Conservation (phyloP, 2,888 invertebrate species). For the Drosophila austrosaltans region DNA sequence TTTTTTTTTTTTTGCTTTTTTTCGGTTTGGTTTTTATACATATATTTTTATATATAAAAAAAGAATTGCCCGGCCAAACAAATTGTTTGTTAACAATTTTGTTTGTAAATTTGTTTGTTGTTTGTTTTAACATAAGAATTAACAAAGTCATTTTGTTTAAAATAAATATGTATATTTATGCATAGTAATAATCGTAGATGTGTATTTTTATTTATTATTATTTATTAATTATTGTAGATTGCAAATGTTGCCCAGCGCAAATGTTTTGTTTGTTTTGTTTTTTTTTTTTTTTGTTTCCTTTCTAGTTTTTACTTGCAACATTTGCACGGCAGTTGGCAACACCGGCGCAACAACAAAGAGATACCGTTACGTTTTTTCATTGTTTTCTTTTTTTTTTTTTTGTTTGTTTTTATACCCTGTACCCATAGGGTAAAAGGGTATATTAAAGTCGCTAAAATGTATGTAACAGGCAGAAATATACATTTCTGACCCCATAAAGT, state of each 20-base stretch:
- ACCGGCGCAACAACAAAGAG: slow-evolving; percentile 79
- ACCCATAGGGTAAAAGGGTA: no score
- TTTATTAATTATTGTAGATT: slow-evolving; percentile 71
- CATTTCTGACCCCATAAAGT: no score
- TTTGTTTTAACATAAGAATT: slow-evolving; percentile 71
- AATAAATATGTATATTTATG: slow-evolving; percentile 69
- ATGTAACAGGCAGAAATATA: no score
- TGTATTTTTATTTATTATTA: slow-evolving; percentile 56
- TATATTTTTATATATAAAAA: slow-evolving; percentile 35
- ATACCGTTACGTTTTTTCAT: slow-evolving; percentile 67
- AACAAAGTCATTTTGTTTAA: slow-evolving; percentile 76
- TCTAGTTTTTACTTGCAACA: slow-evolving; percentile 50
- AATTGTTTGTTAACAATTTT: slow-evolving; percentile 25
- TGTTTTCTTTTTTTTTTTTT: background rate
- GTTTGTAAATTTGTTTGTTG: slow-evolving; percentile 20
- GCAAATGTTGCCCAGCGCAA: slow-evolving; percentile 80
- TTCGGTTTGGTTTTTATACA: slow-evolving; percentile 22
- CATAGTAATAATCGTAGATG: slow-evolving; percentile 44
- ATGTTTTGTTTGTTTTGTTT: slow-evolving; percentile 37
- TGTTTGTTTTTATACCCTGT: slow-evolving; percentile 2
- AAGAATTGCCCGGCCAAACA: slow-evolving; percentile 7
- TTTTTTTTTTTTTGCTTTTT: slow-evolving; percentile 48
- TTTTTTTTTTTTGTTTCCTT: no score
- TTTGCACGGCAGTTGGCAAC: slow-evolving; percentile 79
- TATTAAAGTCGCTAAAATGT: no score